Evolutionary conservation across 2,113 vertebrate species (phyloP), one percentile per base, ranked within the genome.

Genomic region (Stercorarius parasiticus): DNA sequence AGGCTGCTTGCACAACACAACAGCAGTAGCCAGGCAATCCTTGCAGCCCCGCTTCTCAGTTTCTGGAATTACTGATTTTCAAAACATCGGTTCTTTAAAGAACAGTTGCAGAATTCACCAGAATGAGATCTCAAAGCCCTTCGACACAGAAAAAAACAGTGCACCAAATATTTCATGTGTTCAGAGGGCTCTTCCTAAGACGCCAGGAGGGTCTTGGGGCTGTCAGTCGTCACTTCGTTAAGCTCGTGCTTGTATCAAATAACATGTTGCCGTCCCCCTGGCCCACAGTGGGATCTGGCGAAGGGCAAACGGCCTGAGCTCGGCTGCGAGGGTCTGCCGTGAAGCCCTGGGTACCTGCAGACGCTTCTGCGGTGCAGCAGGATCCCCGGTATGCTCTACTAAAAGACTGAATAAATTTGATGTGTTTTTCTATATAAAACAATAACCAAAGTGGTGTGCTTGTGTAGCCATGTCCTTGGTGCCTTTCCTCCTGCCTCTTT

Each of bases 221-320:
- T 22, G 19, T 19, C 6, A 2, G 6, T 5, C 5, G 2, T 16
- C 26, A 2, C 21, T 15, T 19, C 2, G 3, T 36, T 29, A 30
- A 25, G 30, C 14, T 36, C 9, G 16, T 10, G 9, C 18, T 5
- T 25, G 3, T 4, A 7, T 9, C 4, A 13, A 20, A 13, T 21
- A 4, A 32, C 6, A 5, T 2, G 22, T 11, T 20, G 3, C 21
- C 6, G n/a, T 27, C 15, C 3, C 8, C 5, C 1, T 9, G 45
- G 62, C 16, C 5, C 1, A 1, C 20, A 4, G 42, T 9, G 13
- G 38, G 20, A 25, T 9, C 52, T 2, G 8, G 43, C 3, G 2
- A 9, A 25, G 52, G 14, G 45, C 5, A 5, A 2, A 7, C 1
- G 4, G 8, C 26, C 30, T 0, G 25, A 19, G 30, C 30, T 32